These are phyloP conservation scores for Andrena fulva DNA, from an alignment of 2,888 invertebrate genomes.

Conservation along the genomic window DNA sequence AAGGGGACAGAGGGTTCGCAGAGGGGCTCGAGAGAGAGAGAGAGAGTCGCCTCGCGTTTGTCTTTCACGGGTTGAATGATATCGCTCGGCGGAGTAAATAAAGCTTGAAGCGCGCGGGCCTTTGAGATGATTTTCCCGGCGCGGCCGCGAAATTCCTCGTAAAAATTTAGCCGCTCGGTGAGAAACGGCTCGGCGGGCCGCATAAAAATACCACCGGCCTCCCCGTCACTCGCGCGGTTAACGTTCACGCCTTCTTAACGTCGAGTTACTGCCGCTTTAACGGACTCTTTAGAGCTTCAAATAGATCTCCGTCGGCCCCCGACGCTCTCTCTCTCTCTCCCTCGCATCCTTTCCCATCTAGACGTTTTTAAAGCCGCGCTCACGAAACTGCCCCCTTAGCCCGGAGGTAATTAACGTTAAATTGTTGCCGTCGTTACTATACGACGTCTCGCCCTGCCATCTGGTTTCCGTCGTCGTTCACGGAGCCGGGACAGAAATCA, in stretches of 20 bases:
- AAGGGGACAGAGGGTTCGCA: neutral
- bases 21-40: neutral
- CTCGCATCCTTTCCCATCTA: slow-evolving; percentile 48
- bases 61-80: slow-evolving; percentile 28
- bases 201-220: slow-evolving; percentile 76
- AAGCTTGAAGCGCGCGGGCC: slow-evolving; percentile 13
- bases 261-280: slow-evolving; percentile 82
- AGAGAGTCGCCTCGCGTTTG: slow-evolving; percentile 5
- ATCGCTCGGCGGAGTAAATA: slow-evolving; percentile 29
- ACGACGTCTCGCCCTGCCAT: slow-evolving; percentile 56
- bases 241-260: slow-evolving; percentile 77
- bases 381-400: slow-evolving; percentile 53
- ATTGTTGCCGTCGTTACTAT: slow-evolving; percentile 59
- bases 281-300: slow-evolving; percentile 81
- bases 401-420: slow-evolving; percentile 70
- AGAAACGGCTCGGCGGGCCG: slow-evolving; percentile 65
- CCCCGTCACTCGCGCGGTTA: slow-evolving; percentile 70
- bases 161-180: slow-evolving; percentile 49
- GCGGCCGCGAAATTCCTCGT: slow-evolving; percentile 42
- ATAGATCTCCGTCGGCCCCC: slow-evolving; percentile 74
- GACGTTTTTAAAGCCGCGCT: slow-evolving; percentile 68
- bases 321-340: slow-evolving; percentile 9
- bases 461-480: slow-evolving; percentile 43
- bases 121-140: slow-evolving; percentile 9
- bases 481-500: slow-evolving; percentile 12